Evolutionary conservation across 1,140 invertebrate genomes (phyloP).

Genomic region (Cephus cinctus): DNA sequence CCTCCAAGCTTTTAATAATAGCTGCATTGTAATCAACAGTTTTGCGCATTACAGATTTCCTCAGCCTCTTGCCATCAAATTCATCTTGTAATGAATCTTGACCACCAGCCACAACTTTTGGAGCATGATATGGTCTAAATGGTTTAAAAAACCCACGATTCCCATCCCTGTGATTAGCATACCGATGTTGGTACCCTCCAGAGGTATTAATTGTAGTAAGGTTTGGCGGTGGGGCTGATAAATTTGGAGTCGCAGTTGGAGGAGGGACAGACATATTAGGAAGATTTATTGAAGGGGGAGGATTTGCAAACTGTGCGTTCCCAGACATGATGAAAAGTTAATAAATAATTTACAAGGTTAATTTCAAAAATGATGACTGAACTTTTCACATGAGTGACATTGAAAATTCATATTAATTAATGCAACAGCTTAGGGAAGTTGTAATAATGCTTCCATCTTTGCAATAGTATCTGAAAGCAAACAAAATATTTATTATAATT

Average conservation of each 20-base stretch:
- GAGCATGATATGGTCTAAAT: constrained; percentile 54
- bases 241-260: constrained; percentile 44
- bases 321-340: constrained; percentile 35
- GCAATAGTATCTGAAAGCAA: constrained; percentile 1
- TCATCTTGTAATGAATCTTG: constrained; percentile 66
- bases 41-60: constrained; percentile 96
- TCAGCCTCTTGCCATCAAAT: constrained; percentile 92
- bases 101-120: constrained; percentile 45
- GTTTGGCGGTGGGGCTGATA: constrained; percentile 50
- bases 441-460: not conserved
- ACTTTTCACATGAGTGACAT: not conserved
- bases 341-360: not conserved
- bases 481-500: not conserved
- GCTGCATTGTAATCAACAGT: constrained; percentile 99
- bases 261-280: constrained; percentile 55
- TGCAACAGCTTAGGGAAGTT: not conserved
- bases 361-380: not conserved
- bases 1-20: constrained; percentile 88
- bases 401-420: not conserved
- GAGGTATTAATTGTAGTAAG: constrained; percentile 50
- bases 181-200: constrained; percentile 47
- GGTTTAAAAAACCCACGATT: constrained; percentile 52
- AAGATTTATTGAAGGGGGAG: constrained; percentile 47
- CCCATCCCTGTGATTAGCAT: constrained; percentile 45
- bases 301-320: constrained; percentile 47